Evolutionary conservation across 1,140 invertebrate species (phyloP).

Genomic region (Tetramorium parvispinum): DNA sequence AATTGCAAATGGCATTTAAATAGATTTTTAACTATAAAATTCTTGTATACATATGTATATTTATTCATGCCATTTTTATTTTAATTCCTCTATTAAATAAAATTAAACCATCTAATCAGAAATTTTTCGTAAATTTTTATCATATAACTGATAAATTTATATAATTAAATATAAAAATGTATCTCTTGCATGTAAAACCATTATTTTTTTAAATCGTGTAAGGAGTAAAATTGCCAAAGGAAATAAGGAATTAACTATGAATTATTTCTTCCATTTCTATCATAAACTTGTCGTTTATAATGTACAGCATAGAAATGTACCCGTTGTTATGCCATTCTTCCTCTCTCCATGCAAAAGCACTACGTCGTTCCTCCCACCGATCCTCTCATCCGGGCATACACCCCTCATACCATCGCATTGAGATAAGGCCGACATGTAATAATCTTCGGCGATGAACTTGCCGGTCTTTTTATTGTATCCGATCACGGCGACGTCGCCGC

Average conservation of each 20-base stretch:
- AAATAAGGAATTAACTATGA: not conserved
- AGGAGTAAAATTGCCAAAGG: not conserved
- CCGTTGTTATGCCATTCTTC: conserved; percentile 92
- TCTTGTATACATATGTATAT: not conserved
- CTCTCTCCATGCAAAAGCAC: conserved; percentile 90
- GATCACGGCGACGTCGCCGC: conserved; percentile 93
- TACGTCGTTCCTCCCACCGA: conserved; percentile 94
- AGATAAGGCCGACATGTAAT: conserved; percentile 93
- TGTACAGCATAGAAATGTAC: conserved; percentile 63
- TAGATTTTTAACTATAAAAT: conserved; percentile 20
- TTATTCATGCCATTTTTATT: not conserved
- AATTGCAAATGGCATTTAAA: not conserved
- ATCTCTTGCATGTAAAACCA: not conserved
- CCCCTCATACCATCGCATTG: conserved; percentile 93
- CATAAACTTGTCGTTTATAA: not conserved
- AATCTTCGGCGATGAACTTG: conserved; percentile 92
- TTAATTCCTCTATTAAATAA: not conserved
- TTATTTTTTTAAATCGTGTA: not conserved
- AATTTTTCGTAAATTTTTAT: not conserved
- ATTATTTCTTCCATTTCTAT: not conserved
- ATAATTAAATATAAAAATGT: not conserved
- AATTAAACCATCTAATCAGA: not conserved
- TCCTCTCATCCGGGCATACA: conserved; percentile 93
- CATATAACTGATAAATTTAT: not conserved
- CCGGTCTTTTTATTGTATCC: conserved; percentile 91